Conservation (phyloP, 30 jellyfish, hydroid and myxozoan species). For the Hydra vulgaris region DNA sequence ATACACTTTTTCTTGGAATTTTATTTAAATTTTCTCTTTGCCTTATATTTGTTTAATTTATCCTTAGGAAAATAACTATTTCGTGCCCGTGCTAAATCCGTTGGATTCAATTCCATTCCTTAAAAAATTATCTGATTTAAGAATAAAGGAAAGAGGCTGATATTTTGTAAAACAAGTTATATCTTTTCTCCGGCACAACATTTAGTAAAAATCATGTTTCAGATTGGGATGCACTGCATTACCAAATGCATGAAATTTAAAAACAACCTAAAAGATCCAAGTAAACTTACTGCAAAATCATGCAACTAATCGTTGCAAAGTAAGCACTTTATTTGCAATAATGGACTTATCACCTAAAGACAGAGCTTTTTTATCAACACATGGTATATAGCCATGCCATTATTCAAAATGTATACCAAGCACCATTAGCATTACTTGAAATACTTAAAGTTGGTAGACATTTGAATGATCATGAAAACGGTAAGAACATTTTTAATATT, state of each 20-base stretch:
- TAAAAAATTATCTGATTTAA: neutral
- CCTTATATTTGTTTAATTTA: no score
- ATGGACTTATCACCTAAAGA: neutral
- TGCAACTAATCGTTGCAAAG: neutral
- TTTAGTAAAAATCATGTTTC: neutral
- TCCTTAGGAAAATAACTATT: neutral
- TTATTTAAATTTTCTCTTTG: no score
- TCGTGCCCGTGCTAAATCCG: neutral
- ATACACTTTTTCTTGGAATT: no score
- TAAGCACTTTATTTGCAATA: neutral
- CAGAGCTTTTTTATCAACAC: neutral
- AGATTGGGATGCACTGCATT: neutral
- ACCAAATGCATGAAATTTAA: neutral
- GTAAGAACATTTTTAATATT: no score
- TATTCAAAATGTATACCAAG: neutral
- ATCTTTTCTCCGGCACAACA: neutral
- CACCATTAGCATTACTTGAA: neutral
- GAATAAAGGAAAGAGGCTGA: neutral
- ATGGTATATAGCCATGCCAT: neutral
- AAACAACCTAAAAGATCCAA: neutral
- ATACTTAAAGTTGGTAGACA: neutral
- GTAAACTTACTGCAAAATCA: neutral
- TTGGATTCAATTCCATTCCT: neutral
- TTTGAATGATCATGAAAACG: neutral
- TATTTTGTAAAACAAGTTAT: no score